Evolutionary conservation across 2,113 vertebrate species (phyloP), one percentile per base, ranked within the genome.

Genomic region (Sebastes schlegelii): DNA sequence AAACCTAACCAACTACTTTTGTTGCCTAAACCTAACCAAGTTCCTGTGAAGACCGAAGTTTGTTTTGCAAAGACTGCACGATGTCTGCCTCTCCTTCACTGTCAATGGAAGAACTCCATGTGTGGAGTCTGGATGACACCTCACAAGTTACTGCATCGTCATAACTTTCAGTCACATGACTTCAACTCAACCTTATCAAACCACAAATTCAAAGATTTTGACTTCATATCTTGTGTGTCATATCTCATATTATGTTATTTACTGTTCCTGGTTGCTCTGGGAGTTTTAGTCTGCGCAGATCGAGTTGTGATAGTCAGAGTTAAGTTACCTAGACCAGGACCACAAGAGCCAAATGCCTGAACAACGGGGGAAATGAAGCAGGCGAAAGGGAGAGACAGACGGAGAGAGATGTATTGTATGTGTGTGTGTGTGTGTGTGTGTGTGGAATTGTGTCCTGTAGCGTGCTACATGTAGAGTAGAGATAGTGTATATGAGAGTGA

Each of bases 401-500:
- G 1, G 11, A 6, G 48, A 34, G 19, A 55, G 21, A 21, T 45
- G 40, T 26, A 26, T 26, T 3, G 26, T 26, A 26, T 26, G 14
- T 26, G 42, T 61, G 55, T 74, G 72, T 75, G 34, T 54, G 55
- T 23, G 23, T 26, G 14, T 26, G 42, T 61, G 55, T 74, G 72
- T 75, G 34, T 54, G 55, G 63, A 46, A 66, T 46, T 64, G 8
- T 55, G 48, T 64, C 10, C 16, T 4, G 4, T 34, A 34, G 14
- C 43, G 16, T 14, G 34, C 16, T 42, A 12, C 34, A 26, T 61
- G 45, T 17, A 9, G 49, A 21, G 26, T 26, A 7, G 2, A 34
- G 58, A 14, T 26, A 60, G 51, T 71, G 52, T 45, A 45, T 45
- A 45, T 71, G 34, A 70, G 6, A n/a, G 40, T 13, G 58, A 48